Percentiles rank a stretch among this genome's conserved stretches.
Evolutionary conservation across 1,140 invertebrate genomes (phyloP).

Genomic region (Triops cancriformis): DNA sequence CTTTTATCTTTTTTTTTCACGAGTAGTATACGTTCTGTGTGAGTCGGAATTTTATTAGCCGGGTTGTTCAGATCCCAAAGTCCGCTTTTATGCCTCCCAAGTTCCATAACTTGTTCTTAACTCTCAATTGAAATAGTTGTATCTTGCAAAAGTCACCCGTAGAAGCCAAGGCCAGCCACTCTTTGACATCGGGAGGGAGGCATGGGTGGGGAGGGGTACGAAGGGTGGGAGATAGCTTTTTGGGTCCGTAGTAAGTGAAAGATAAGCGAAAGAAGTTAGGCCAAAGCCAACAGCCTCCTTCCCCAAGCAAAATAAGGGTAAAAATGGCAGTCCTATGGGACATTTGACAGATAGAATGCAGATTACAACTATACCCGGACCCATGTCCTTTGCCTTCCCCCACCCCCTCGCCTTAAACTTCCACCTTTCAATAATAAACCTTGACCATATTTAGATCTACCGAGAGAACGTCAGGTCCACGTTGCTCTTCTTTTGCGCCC

Average conservation of each 20-base stretch:
- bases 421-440: constrained; percentile 12
- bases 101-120: neutral
- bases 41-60: neutral
- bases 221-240: neutral
- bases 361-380: neutral
- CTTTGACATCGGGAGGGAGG: neutral
- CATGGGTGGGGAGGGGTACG: neutral
- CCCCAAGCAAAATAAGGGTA: neutral
- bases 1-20: no score
- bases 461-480: neutral
- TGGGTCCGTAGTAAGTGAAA: neutral
- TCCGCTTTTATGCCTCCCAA: neutral
- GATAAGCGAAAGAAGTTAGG: neutral
- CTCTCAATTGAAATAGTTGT: neutral
- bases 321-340: neutral
- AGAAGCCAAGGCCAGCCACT: neutral
- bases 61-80: neutral
- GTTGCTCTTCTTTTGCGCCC: neutral
- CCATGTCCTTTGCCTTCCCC: neutral
- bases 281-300: neutral
- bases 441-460: constrained; percentile 6
- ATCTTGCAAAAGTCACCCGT: neutral
- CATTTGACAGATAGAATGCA: constrained; percentile 14
- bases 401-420: neutral
- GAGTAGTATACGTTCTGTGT: no score